Percentiles rank a stretch among this genome's conserved stretches.
Conservation (phyloP, 2,888 invertebrate species). For the Blastobasis lacticolella region DNA sequence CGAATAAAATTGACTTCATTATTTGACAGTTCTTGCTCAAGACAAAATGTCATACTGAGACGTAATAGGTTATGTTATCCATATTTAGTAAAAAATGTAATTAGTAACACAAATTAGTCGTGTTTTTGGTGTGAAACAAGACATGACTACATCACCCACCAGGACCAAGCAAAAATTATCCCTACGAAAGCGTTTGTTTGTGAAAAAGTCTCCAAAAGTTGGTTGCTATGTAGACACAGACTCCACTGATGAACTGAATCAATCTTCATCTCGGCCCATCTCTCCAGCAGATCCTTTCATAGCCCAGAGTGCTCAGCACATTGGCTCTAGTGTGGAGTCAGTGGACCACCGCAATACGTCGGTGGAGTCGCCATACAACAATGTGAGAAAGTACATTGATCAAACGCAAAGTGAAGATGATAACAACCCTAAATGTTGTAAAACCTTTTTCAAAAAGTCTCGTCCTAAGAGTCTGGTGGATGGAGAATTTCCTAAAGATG, state of each 20-base stretch:
- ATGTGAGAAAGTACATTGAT: constrained; percentile 28
- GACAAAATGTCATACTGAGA: constrained; percentile 8
- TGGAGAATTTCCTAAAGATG: constrained; percentile 42
- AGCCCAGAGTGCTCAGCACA: constrained; percentile 53
- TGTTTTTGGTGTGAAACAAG: constrained; percentile 50
- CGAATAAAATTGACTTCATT: background rate
- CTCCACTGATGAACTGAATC: constrained; percentile 59
- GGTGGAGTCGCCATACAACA: constrained; percentile 33
- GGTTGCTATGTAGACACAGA: constrained; percentile 68
- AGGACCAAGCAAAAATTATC: constrained; percentile 67
- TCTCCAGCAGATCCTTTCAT: constrained; percentile 66
- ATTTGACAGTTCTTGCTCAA: constrained; percentile 19
- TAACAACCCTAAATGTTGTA: constrained; percentile 54
- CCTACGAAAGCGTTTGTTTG: constrained; percentile 63
- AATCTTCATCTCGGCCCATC: constrained; percentile 59
- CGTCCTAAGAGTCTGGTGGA: constrained; percentile 61
- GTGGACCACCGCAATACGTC: constrained; percentile 33
- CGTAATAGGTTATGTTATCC: constrained; percentile 60
- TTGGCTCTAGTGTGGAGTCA: constrained; percentile 34
- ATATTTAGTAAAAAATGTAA: constrained; percentile 65
- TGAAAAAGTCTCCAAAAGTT: constrained; percentile 70
- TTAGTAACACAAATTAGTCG: constrained; percentile 61
- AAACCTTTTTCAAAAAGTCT: constrained; percentile 59
- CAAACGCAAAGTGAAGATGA: constrained; percentile 46
- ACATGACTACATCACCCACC: constrained; percentile 67